A percentile compares a stretch with the other conserved stretches of the same genome.
Evolutionary conservation across 2,797 vertebrate species (phyloP).

Genomic region (Microctenopoma stevenorrisi): DNA sequence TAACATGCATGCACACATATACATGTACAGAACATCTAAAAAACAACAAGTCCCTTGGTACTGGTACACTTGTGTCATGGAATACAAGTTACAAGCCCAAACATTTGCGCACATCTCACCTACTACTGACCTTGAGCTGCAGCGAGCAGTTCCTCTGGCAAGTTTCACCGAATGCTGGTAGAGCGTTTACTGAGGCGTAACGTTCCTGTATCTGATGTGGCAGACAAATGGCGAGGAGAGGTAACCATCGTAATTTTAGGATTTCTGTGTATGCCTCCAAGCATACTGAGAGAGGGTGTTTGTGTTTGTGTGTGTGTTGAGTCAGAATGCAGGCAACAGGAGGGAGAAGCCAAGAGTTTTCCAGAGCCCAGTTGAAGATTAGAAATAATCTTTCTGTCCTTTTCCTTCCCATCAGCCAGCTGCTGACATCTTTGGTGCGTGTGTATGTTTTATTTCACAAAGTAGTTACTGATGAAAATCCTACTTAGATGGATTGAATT

Average conservation of each 20-base stretch:
- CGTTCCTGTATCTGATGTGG: slow-evolving; percentile 38
- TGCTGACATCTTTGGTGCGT: too few relatives aligned
- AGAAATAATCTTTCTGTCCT: too few relatives aligned
- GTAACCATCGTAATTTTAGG: slow-evolving; percentile 37
- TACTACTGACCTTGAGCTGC: slow-evolving; percentile 30
- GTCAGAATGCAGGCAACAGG: slow-evolving; percentile 47
- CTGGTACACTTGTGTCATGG: background rate
- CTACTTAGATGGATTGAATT: too few relatives aligned
- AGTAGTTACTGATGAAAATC: too few relatives aligned
- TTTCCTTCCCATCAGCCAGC: too few relatives aligned
- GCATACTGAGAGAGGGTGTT: slow-evolving; percentile 13
- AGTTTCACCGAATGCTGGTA: slow-evolving; percentile 52
- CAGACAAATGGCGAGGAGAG: slow-evolving; percentile 32
- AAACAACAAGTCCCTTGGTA: too few relatives aligned
- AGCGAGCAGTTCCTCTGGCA: slow-evolving; percentile 28
- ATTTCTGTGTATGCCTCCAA: slow-evolving; percentile 22
- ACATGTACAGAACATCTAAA: too few relatives aligned
- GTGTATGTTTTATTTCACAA: too few relatives aligned
- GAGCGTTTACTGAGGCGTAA: slow-evolving; percentile 55
- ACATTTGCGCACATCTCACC: slow-evolving; percentile 37
- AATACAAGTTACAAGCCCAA: slow-evolving; percentile 11
- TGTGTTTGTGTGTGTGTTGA: slow-evolving; percentile 20
- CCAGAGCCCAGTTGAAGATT: too few relatives aligned
- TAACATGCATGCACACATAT: too few relatives aligned
- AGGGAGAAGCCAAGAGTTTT: slow-evolving; percentile 1